Conservation (phyloP, 2,888 invertebrate species). For the Polyploca ridens region DNA sequence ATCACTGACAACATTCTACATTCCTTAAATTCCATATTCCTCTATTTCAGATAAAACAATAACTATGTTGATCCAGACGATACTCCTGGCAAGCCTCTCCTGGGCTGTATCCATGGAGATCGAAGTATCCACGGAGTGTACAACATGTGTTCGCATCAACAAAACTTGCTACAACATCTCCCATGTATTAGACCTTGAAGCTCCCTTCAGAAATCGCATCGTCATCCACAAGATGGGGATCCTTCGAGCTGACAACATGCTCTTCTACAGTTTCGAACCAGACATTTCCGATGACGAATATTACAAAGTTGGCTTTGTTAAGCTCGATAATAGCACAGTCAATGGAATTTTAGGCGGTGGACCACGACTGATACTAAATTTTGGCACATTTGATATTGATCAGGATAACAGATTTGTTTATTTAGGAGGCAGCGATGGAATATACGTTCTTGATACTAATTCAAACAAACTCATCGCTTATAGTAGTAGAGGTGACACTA, state of each 20-base stretch:
- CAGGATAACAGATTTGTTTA: constrained; percentile 64
- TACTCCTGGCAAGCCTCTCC: constrained; percentile 40
- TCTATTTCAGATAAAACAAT: background rate
- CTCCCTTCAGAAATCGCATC: constrained; percentile 60
- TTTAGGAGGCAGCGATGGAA: constrained; percentile 69
- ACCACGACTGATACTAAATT: constrained; percentile 54
- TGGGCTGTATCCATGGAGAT: constrained; percentile 37
- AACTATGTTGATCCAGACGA: constrained; percentile 47
- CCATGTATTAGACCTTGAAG: constrained; percentile 59
- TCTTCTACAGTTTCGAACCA: constrained; percentile 73
- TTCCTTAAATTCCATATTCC: background rate
- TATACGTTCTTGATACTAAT: constrained; percentile 56
- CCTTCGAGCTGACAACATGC: constrained; percentile 52
- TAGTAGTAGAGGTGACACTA: constrained; percentile 65
- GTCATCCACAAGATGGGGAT: constrained; percentile 67
- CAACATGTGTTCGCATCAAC: constrained; percentile 58
- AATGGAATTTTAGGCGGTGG: constrained; percentile 49
- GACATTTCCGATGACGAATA: constrained; percentile 64
- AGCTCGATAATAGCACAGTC: constrained; percentile 48
- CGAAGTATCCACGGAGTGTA: constrained; percentile 37
- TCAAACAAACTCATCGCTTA: constrained; percentile 51
- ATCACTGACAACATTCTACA: no score
- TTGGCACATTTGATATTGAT: constrained; percentile 71
- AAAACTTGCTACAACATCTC: constrained; percentile 61
- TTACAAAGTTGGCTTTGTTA: constrained; percentile 66